Conservation (phyloP, 2,113 vertebrate species). For the Grus americana region DNA sequence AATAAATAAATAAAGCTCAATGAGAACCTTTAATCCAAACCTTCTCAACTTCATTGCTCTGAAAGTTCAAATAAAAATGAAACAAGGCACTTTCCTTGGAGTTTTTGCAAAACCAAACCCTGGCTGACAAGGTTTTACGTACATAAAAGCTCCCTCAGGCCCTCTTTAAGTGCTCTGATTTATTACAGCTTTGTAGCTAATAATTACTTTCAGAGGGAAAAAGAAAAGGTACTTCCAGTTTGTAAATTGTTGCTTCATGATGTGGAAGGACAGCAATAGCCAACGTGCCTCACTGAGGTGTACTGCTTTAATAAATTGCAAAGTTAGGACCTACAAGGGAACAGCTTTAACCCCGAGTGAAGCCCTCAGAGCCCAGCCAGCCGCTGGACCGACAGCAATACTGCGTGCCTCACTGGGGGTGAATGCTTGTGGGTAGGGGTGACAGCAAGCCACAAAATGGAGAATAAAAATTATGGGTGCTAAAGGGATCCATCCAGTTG, state of each 20-base stretch:
- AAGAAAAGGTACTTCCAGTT: conserved; percentile 7
- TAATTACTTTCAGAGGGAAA: conserved; percentile 32
- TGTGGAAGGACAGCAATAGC: neutral
- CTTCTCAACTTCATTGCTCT: neutral
- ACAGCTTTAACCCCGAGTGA: neutral
- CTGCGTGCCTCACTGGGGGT: neutral
- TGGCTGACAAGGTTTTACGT: neutral
- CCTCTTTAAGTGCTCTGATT: neutral
- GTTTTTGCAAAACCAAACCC: neutral
- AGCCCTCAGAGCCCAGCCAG: neutral
- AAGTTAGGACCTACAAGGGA: neutral
- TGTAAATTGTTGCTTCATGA: neutral
- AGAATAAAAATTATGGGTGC: neutral
- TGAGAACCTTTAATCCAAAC: neutral
- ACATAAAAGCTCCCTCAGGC: neutral
- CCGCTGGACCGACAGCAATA: neutral
- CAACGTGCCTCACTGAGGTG: neutral
- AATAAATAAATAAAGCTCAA: neutral
- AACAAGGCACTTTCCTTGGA: neutral
- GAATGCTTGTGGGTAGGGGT: neutral
- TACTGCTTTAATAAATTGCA: neutral
- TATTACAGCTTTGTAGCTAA: conserved; percentile 15
- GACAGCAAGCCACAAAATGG: neutral
- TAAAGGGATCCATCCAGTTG: neutral
- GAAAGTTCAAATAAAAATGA: neutral